Conservation (phyloP, 1,140 invertebrate genomes). For the Homarus americanus region DNA sequence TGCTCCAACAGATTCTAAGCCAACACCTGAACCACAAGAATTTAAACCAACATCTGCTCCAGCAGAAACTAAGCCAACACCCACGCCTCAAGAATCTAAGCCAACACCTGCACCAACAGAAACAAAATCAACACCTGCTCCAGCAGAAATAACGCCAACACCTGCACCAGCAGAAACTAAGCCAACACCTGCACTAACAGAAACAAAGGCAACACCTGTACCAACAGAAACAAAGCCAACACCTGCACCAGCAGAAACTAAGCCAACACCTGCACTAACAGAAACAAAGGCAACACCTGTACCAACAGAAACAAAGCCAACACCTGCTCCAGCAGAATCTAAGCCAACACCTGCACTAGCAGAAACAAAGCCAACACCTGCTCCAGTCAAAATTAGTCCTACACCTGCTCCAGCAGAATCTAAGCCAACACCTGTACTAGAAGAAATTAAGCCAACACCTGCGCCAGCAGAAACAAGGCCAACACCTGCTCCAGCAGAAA, state of each 20-base stretch:
- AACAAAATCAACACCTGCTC: conserved; percentile 16
- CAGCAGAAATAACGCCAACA: conserved; percentile 26
- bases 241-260: conserved; percentile 16
- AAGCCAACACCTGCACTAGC: conserved; percentile 16
- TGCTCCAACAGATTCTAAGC: not conserved
- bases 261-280: conserved; percentile 21
- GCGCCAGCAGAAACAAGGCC: not conserved
- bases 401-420: conserved; percentile 1
- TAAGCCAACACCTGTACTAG: conserved; percentile 37
- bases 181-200: conserved; percentile 25
- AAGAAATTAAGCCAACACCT: conserved; percentile 9
- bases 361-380: conserved; percentile 28
- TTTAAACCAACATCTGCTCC: conserved; percentile 25
- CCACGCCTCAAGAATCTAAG: not conserved
- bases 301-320: conserved; percentile 3
- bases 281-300: conserved; percentile 31
- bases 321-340: not conserved
- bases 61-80: conserved; percentile 12
- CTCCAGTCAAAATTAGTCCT: conserved; percentile 15
- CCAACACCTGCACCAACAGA: conserved; percentile 1
- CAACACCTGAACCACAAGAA: conserved; percentile 8
- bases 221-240: conserved; percentile 31
- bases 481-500: conserved; percentile 16
- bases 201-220: conserved; percentile 30
- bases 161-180: not conserved